These are phyloP conservation scores for Allacma fusca DNA, from an alignment of 2,888 invertebrate genomes.

Conservation along the genomic window DNA sequence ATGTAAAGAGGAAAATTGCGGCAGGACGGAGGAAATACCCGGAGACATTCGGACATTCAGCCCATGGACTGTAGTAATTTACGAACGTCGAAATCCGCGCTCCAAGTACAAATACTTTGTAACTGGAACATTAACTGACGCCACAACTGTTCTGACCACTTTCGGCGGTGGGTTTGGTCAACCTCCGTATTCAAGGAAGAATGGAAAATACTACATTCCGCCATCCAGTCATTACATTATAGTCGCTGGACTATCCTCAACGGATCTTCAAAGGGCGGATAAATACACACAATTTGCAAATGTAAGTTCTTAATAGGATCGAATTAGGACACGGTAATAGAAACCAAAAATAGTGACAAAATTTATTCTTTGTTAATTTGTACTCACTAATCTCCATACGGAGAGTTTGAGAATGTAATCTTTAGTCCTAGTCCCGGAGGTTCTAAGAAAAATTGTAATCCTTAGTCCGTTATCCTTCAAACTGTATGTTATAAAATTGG, in stretches of 20 bases:
- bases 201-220: constrained; percentile 47
- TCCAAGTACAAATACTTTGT: constrained; percentile 48
- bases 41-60: constrained; percentile 48
- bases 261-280: constrained; percentile 46
- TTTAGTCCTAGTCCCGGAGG: too few relatives aligned
- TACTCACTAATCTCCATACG: too few relatives aligned
- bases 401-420: too few relatives aligned
- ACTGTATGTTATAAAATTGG: too few relatives aligned
- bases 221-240: constrained; percentile 43
- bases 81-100: constrained; percentile 35
- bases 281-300: constrained; percentile 49
- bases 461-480: too few relatives aligned
- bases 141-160: constrained; percentile 50
- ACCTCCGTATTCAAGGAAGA: constrained; percentile 43
- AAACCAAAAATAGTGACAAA: background rate
- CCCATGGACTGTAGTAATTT: constrained; percentile 54
- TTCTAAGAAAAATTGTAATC: too few relatives aligned
- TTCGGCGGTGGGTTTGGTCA: constrained; percentile 53
- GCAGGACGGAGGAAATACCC: constrained; percentile 41
- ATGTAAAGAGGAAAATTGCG: background rate
- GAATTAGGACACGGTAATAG: constrained; percentile 8
- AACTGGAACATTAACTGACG: constrained; percentile 49
- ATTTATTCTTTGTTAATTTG: too few relatives aligned
- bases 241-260: constrained; percentile 50
- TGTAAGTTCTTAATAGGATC: constrained; percentile 33